phyloP scores from a whole-genome alignment of 2,888 invertebrate genomes.

The Hydroisotoma schaefferi region DNA sequence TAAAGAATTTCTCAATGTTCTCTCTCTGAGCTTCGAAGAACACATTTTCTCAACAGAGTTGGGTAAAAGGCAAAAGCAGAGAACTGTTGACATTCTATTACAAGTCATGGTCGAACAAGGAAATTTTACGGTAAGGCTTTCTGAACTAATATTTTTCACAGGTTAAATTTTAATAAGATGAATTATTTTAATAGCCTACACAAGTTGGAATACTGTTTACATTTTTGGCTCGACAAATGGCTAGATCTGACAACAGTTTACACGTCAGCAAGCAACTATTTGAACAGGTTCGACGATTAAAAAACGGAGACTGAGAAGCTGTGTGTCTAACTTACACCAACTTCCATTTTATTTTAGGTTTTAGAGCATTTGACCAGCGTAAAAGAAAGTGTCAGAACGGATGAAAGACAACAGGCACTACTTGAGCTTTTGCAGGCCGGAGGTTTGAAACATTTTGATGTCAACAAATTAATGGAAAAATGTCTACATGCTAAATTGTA shows the following conservation, averaged over 20 bases:
- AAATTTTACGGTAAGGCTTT: conserved; percentile 62
- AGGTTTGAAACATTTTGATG: conserved; percentile 60
- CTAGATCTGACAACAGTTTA: conserved; percentile 54
- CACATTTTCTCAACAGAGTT: conserved; percentile 70
- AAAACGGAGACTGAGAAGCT: neutral
- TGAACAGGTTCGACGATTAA: conserved; percentile 59
- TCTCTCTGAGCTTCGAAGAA: conserved; percentile 79
- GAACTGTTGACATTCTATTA: conserved; percentile 73
- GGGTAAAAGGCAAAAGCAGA: conserved; percentile 67
- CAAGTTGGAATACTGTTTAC: conserved; percentile 64
- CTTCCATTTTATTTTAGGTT: conserved; percentile 24
- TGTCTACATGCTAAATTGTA: conserved; percentile 65
- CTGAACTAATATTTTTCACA: no score
- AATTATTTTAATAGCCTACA: conserved; percentile 54
- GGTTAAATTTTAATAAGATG: neutral
- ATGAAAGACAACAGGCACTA: conserved; percentile 70
- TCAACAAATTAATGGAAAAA: conserved; percentile 60
- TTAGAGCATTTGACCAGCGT: conserved; percentile 48
- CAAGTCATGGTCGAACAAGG: conserved; percentile 65
- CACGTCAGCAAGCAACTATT: conserved; percentile 58
- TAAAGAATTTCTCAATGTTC: conserved; percentile 77
- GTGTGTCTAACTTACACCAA: neutral
- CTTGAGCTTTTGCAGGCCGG: conserved; percentile 65
- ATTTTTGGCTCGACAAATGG: conserved; percentile 65
- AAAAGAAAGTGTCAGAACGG: conserved; percentile 49